Evolutionary conservation across 2,113 vertebrate species (phyloP).

Genomic region (Dipodomys stephensi): DNA sequence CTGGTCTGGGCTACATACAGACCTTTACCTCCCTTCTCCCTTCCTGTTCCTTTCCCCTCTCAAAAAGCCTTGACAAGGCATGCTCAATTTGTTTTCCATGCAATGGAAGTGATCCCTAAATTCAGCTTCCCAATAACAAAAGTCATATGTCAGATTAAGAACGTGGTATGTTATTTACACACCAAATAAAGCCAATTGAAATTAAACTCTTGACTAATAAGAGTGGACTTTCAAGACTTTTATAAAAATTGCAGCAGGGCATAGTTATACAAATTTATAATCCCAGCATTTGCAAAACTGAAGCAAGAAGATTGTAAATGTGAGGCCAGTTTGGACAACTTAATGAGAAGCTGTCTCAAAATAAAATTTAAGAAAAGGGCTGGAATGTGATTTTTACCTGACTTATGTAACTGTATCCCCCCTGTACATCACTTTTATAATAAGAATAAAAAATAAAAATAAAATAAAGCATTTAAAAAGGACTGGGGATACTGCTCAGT

Average conservation of each 20-base stretch:
- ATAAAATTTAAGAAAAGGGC: neutral
- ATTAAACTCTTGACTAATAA: constrained; percentile 37
- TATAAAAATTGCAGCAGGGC: neutral
- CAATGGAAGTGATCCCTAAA: neutral
- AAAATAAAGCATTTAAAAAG: too few relatives aligned
- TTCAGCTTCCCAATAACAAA: neutral
- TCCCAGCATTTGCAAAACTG: neutral
- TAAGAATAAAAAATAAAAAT: too few relatives aligned
- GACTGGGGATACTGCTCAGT: neutral
- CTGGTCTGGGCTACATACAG: neutral
- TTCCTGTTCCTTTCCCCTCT: too few relatives aligned
- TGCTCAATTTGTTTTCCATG: neutral
- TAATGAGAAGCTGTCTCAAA: neutral
- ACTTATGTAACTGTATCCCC: too few relatives aligned
- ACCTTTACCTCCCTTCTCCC: too few relatives aligned
- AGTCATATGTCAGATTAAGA: neutral
- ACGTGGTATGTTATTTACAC: neutral
- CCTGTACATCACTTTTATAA: too few relatives aligned
- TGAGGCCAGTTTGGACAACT: neutral
- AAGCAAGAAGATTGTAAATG: neutral
- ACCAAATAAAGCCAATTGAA: constrained; percentile 35
- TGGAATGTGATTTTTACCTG: neutral
- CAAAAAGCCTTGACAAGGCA: neutral
- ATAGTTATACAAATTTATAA: neutral
- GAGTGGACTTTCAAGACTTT: constrained; percentile 35